These are phyloP conservation scores for Scolopax bukidnonensis DNA, from an alignment of 2,797 vertebrate genomes.

Conservation along the genomic window DNA sequence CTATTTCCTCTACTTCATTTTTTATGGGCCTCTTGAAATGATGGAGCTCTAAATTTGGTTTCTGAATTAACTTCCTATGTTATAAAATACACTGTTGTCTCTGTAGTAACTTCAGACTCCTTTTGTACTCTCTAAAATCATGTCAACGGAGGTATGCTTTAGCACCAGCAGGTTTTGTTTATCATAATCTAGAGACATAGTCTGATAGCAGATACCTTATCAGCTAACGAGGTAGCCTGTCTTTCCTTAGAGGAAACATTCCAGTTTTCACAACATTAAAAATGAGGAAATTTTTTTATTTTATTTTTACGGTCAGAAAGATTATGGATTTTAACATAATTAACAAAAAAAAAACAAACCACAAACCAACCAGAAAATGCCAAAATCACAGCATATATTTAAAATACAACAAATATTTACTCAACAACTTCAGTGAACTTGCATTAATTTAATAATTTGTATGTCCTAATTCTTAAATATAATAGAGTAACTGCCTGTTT, in stretches of 20 bases:
- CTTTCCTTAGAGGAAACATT: background rate
- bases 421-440: background rate
- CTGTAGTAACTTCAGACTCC: background rate
- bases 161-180: background rate
- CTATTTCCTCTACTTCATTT: background rate
- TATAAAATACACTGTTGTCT: background rate
- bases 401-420: background rate
- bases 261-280: background rate
- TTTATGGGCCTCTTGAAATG: background rate
- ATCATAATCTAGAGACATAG: background rate
- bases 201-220: background rate
- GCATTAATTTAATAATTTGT: conserved; percentile 15
- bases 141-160: background rate
- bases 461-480: background rate
- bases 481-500: conserved; percentile 2
- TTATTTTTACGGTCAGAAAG: background rate
- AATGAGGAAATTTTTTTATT: background rate
- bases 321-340: background rate
- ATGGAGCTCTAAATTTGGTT: background rate
- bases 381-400: background rate
- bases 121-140: background rate
- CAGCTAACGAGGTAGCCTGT: background rate
- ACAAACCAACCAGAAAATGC: too few species aligned
- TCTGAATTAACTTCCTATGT: background rate
- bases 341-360: background rate